Evolutionary conservation across 1,140 invertebrate species (phyloP), one percentile per base, ranked within the genome.

Genomic region (Drosophila suzukii): DNA sequence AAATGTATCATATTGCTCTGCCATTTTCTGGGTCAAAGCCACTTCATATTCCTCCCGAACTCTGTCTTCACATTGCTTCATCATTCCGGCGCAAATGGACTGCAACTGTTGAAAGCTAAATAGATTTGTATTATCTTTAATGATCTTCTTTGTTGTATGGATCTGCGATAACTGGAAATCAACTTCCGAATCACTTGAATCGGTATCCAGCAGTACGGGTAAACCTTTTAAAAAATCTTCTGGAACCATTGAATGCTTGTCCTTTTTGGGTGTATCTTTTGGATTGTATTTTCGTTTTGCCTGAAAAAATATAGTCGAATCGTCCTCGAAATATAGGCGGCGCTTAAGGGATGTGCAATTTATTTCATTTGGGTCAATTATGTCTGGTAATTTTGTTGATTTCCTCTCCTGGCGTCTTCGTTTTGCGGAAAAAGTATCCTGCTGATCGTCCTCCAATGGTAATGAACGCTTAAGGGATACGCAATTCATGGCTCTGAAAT

Each of bases 1-100:
- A 0, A 77, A 77, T 0, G 32, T 38, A 27, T 75, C 72, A 11
- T 76, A 67, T 44, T 76, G 72, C 20, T 58, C 54, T 1, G 27
- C 8, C 73, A 67, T 17, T 17, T 38, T 30, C 4, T 30, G 15
- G 12, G 27, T 54, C 6, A 75, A 24, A 13, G 39, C 4, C 8
- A 10, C 4, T 34, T 76, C 73, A 12, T 55, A 76, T 12, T 32
- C 0, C 6, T 75, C 41, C 1, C 5, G 39, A 0, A 76, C 13
- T 2, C 38, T 12, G 7, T 59, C 2, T 5, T 75, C 72, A 0
- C 11, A n/a, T 39, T 75, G 1, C 2, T 54, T 12, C 0, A 75
- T 47, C 72, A 58, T 17, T 0, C 30, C 27, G 1, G 0, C 17
- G 47, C 60, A 75, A 12, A 75, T 66, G 0, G 38, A 27, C 8